Evolutionary conservation across 2,888 invertebrate species (phyloP).

Genomic region (Muscina levida): DNA sequence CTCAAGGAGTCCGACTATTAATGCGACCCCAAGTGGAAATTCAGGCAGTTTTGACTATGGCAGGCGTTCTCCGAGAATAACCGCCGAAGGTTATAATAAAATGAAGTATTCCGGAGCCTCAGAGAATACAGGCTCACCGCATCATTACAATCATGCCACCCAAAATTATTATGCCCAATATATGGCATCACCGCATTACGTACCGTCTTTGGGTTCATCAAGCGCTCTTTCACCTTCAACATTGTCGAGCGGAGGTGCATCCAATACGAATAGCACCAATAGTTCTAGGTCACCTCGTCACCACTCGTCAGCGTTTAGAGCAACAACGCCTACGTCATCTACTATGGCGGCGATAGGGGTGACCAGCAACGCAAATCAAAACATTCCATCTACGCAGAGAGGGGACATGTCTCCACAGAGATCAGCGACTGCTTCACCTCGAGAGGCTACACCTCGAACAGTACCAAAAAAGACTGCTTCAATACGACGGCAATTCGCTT

Average conservation of each 20-base stretch:
- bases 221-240: conserved; percentile 65
- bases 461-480: conserved; percentile 80
- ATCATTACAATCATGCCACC: conserved; percentile 70
- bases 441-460: conserved; percentile 77
- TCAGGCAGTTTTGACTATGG: conserved; percentile 69
- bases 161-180: conserved; percentile 76
- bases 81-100: conserved; percentile 67
- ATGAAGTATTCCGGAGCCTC: conserved; percentile 59
- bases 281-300: conserved; percentile 66
- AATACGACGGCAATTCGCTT: conserved; percentile 80
- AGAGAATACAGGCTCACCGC: conserved; percentile 61
- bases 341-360: conserved; percentile 56
- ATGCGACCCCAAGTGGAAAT: conserved; percentile 51
- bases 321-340: conserved; percentile 60
- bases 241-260: conserved; percentile 48
- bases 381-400: conserved; percentile 71
- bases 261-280: conserved; percentile 45
- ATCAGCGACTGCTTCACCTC: conserved; percentile 74
- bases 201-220: conserved; percentile 62
- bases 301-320: conserved; percentile 66
- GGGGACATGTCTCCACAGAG: conserved; percentile 74
- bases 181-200: conserved; percentile 73
- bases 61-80: conserved; percentile 72
- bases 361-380: conserved; percentile 54
- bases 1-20: conserved; percentile 69